Percentiles rank a stretch among this genome's conserved stretches.
Evolutionary conservation across 1,140 invertebrate species (phyloP).

Genomic region (Bombus confusus): DNA sequence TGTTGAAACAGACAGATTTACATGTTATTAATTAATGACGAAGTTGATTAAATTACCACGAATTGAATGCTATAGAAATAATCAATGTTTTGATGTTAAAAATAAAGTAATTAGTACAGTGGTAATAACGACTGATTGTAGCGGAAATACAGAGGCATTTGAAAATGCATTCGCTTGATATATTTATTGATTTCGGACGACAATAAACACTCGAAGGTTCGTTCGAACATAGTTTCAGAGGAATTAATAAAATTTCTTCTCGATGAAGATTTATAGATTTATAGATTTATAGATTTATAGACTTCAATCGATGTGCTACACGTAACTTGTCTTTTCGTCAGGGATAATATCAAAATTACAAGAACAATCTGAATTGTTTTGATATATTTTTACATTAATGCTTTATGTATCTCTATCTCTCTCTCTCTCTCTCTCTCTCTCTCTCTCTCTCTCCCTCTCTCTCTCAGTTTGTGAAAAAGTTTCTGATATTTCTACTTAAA

Average conservation of each 20-base stretch:
- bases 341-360: background rate
- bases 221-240: conserved; percentile 1
- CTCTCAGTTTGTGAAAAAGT: too few species aligned
- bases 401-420: background rate
- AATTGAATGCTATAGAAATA: background rate
- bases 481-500: background rate
- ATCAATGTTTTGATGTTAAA: background rate
- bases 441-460: too few species aligned
- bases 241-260: conserved; percentile 11
- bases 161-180: background rate
- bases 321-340: background rate
- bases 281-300: too few species aligned
- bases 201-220: conserved; percentile 8
- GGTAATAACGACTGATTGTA: background rate
- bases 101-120: background rate
- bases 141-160: background rate
- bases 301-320: conserved; percentile 47
- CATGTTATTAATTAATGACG: background rate
- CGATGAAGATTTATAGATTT: conserved; percentile 30
- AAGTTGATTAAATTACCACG: background rate
- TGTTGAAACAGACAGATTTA: background rate
- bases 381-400: background rate
- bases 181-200: background rate
- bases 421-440: too few species aligned
- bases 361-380: background rate